phyloP scores from a whole-genome alignment of 2,113 vertebrate genomes.

The Ictalurus punctatus region DNA sequence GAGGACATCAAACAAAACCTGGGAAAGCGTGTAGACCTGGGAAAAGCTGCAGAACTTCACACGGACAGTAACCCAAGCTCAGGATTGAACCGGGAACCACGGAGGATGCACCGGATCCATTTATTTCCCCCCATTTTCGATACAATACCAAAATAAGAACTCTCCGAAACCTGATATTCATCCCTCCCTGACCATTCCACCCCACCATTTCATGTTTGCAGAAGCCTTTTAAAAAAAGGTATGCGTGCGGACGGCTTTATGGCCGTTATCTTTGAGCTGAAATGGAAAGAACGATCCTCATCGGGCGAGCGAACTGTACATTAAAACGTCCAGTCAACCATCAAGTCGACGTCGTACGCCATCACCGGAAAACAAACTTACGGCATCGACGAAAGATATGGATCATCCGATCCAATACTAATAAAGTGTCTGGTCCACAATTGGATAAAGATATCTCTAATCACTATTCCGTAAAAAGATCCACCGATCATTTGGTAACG shows the following conservation, averaged over 20 bases:
- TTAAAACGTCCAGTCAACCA: background rate
- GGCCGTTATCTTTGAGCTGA: background rate
- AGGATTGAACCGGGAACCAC: background rate
- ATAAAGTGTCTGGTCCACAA: background rate
- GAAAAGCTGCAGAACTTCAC: background rate
- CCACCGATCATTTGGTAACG: background rate
- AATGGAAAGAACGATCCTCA: background rate
- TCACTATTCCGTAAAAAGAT: background rate
- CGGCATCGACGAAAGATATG: background rate
- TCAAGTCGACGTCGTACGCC: background rate
- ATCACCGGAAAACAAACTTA: background rate
- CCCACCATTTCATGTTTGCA: background rate
- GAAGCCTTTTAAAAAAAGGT: background rate
- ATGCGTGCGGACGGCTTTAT: background rate
- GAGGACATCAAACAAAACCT: background rate
- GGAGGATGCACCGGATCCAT: no score
- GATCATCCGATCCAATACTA: background rate
- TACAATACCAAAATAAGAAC: background rate
- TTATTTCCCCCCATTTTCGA: background rate
- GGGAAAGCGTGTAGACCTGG: background rate
- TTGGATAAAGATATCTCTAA: background rate
- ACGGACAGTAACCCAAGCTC: background rate
- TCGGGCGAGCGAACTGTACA: background rate
- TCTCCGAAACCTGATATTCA: background rate
- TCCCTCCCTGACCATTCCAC: background rate